Evolutionary conservation across 2,888 invertebrate species (phyloP), one percentile per base, ranked within the genome.

Genomic region (Linnaemya tessellans): DNA sequence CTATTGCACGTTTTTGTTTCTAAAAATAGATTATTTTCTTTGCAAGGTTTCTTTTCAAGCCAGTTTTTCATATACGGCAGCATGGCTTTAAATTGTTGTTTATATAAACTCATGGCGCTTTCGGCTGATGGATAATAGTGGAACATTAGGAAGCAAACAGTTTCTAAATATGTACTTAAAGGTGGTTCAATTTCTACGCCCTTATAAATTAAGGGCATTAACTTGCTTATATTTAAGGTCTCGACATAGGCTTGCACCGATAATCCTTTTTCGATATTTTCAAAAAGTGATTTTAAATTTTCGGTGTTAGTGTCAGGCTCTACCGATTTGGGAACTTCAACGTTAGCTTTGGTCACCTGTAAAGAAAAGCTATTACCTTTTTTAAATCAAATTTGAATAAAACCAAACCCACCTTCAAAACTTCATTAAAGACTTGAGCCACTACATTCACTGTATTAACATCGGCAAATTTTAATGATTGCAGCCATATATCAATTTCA

Each of bases 401-500:
- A 64, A 10, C 15, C 3, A n/a, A 8, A 71, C 73, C 30, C 60
- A 89, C 89, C 87, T 89, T 88, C 15, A 90, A 75, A 38, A 88
- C 89, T 88, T 89, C 87, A 84, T 89, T 74, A 89, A 91, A 88
- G 84, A 92, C 88, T 79, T 87, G 81, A 0, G 90, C 86, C 1
- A 91, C 90, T 54, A 91, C 86, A 25, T 89, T 88, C 1, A 91
- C 89, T 0, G 90, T 89, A 5, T 84, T 80, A 0, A 80, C 86
- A 85, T 89, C 87, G 71, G 89, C 85, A 88, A 89, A 87, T 62
- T 91, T 79, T 62, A 92, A 81, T 86, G 93, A 90, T 88, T 95
- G 94, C 38, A 96, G 90, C 94, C 96, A 95, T 80, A 96, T 93
- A 89, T 95, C 94, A 56, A 96, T 94, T 92, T 97, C 96, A 78